These are phyloP conservation scores for Pluvianellus socialis DNA, from an alignment of 2,113 vertebrate genomes.

Conservation along the genomic window DNA sequence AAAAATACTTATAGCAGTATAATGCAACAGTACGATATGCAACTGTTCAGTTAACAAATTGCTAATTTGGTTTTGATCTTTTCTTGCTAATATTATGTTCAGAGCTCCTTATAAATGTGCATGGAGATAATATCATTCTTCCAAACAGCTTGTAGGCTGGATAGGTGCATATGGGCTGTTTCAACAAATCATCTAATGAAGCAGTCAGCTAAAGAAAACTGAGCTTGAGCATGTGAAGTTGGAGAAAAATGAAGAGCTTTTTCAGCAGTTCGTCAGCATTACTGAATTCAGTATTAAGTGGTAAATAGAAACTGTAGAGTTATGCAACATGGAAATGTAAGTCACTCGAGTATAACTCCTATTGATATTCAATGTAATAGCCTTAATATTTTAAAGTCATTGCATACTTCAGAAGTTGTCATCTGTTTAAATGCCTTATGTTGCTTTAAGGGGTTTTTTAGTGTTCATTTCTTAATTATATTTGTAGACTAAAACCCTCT, in stretches of 20 bases:
- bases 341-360: background rate
- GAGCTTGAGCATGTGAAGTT: background rate
- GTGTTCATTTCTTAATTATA: background rate
- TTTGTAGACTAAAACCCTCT: background rate
- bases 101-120: background rate
- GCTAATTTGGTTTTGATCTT: background rate
- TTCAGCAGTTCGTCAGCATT: background rate
- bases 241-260: background rate
- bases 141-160: background rate
- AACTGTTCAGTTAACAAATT: background rate
- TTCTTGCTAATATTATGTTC: background rate
- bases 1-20: background rate
- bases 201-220: background rate
- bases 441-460: slow-evolving; percentile 2
- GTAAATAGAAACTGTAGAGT: background rate
- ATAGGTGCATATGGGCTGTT: background rate
- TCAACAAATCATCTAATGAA: background rate
- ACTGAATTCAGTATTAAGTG: background rate
- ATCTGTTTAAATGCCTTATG: background rate
- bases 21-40: background rate
- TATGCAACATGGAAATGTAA: slow-evolving; percentile 8
- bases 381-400: background rate
- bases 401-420: background rate
- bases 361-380: background rate
- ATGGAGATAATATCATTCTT: background rate